Evolutionary conservation across 2,888 invertebrate genomes (phyloP).

Genomic region (Stomorhina lunata): DNA sequence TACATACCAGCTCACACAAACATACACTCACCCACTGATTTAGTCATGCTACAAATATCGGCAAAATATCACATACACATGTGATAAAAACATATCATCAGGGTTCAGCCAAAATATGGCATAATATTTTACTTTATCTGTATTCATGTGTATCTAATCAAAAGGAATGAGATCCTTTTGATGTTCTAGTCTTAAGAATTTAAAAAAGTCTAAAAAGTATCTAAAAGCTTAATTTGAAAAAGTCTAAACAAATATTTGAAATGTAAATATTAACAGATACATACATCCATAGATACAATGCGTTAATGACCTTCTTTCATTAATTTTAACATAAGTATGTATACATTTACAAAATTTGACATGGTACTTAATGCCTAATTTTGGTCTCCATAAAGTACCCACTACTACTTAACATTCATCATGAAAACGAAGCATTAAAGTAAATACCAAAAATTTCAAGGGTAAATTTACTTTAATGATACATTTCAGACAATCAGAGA

Average conservation of each 20-base stretch:
- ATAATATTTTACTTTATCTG: too few relatives aligned
- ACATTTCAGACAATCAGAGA: background rate
- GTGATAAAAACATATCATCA: background rate
- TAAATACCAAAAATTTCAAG: slow-evolving; percentile 42
- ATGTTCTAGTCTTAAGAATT: too few relatives aligned
- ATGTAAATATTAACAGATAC: too few relatives aligned
- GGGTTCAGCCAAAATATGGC: background rate
- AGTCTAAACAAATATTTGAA: too few relatives aligned
- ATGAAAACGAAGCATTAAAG: background rate
- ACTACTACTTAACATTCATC: background rate
- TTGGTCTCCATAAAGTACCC: background rate
- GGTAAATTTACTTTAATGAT: slow-evolving; percentile 37
- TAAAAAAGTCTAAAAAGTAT: too few relatives aligned
- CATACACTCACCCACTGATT: slow-evolving; percentile 12
- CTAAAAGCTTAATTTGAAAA: too few relatives aligned
- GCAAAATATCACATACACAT: background rate
- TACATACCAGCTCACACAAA: too few relatives aligned
- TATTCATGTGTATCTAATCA: too few relatives aligned
- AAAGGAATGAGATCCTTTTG: too few relatives aligned
- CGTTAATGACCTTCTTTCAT: background rate
- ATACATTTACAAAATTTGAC: too few relatives aligned
- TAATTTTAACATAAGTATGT: background rate
- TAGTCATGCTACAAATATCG: background rate
- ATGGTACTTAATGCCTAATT: background rate
- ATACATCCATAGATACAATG: too few relatives aligned